Evolutionary conservation across 2,113 vertebrate genomes (phyloP), one percentile per base, ranked within the genome.

Genomic region (Arothron firmamentum): DNA sequence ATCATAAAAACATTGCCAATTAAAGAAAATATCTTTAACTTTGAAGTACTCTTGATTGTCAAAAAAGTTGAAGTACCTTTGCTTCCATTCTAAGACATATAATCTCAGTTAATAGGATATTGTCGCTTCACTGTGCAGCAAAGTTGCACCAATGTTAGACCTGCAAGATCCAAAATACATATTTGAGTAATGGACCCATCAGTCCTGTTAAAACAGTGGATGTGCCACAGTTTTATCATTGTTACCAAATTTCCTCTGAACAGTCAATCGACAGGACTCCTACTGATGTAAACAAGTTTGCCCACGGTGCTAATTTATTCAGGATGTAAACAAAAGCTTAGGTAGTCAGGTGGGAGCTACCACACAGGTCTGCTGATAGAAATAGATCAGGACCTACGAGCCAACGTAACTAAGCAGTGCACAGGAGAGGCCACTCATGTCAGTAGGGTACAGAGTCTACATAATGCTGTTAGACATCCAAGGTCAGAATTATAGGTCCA

Each of bases 241-340:
- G 59, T 68, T 47, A 63, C 59, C 72, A 70, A 75, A 55, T 69
- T 56, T 56, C 58, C 45, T 67, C 70, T 65, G 41, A 59, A 67
- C 45, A 75, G 60, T 34, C 69, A 64, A 52, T 51, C 62, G 72
- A 80, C 61, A 67, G 74, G 72, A 78, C 61, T 70, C 66, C 78
- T 64, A 72, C 67, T 53, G 17, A 66, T 79, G 81, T 81, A 84
- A 87, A 87, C 82, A 79, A 60, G 73, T 80, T 73, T 67, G 73
- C 75, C 75, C 66, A 67, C 69, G 63, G 56, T 31, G 67, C 75
- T 67, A 70, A 76, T 19, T 57, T 80, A 77, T 83, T 61, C 72
- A 70, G 55, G 70, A 72, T 81, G 82, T 85, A 86, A 86, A 87
- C 82, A 87, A 82, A 84, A 74, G 73, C 73, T 82, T 80, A 77